Base-by-base conservation (phyloP, 1,140 invertebrate genomes). In the Lithobius niger region DNA sequence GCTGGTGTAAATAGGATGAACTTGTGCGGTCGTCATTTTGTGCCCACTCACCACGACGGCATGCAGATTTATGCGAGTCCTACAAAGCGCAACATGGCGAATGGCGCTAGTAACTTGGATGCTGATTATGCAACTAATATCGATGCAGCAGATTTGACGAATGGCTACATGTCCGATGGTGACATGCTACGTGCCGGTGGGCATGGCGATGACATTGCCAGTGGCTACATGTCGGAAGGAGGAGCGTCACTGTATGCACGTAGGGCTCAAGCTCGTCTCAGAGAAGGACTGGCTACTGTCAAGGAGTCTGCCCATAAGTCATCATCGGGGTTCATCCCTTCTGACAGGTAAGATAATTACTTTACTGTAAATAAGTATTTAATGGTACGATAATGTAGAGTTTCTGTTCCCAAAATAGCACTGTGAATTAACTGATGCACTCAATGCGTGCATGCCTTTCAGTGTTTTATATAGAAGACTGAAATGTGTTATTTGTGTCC, bases 191-290 rank as follows among this genome's bases (percentile, higher is more conserved):
- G 76, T 27, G 71, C 62, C 16, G 63, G 62, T 22, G 45, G 51
- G 6, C 60, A 62, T 15, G 57, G 55, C 13, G 71, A 73, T 50
- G 72, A 74, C 48, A 68, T 67, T 64, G 60, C 62, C 59, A 69
- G 89, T 69, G 91, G 91, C n/a, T 95, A 94, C 65, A 79, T 93
- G 73, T 90, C 86, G 4, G 88, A 92, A 72, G 88, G 89, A 57
- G 90, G 89, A 24, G 84, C 83, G 26, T 84, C 81, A 3, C 67
- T 86, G 31, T 84, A 84, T 61, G 81, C 81, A 0, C 75, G 81
- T 24, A 74, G 80, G 42, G 60, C 62, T 50, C 72, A 74, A 57
- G 66, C 69, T 58, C 56, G 69, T 26, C 69, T 69, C 63, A 62
- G 68, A 51, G 70, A 71, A 60, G 71, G 65, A 31, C 67, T 71